Evolutionary conservation across 2,888 invertebrate species (phyloP).

Genomic region (Cenopis cana): DNA sequence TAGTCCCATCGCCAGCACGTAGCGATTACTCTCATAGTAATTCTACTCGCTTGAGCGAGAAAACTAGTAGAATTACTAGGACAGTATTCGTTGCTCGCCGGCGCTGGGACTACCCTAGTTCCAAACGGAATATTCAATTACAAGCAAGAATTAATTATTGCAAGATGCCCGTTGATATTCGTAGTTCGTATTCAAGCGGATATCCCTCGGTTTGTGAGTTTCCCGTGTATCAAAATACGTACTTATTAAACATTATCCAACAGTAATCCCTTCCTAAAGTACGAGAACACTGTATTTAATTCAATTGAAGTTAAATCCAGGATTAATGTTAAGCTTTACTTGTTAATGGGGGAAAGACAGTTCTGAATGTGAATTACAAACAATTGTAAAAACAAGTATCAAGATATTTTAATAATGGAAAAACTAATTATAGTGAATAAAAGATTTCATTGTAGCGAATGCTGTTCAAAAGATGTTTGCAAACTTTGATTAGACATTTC

Average conservation of each 20-base stretch:
- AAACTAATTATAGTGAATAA: background rate
- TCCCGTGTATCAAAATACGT: background rate
- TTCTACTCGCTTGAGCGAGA: no score
- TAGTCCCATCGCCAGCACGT: no score
- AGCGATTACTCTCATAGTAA: no score
- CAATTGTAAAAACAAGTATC: background rate
- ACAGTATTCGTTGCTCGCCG: no score
- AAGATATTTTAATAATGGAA: background rate
- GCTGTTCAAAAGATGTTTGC: background rate
- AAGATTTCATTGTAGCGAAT: background rate
- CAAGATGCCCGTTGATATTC: background rate
- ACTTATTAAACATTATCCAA: background rate
- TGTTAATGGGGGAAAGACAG: background rate
- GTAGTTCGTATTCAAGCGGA: background rate
- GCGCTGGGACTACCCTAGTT: no score
- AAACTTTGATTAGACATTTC: background rate
- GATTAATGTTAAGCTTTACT: constrained; percentile 2
- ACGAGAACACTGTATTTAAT: background rate
- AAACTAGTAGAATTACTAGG: no score
- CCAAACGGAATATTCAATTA: no score
- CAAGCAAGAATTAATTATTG: background rate
- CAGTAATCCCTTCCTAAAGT: constrained; percentile 2
- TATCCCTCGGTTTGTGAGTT: background rate
- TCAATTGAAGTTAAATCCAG: constrained; percentile 9
- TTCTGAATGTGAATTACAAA: no score